Conservation (phyloP, 2,888 invertebrate species). For the Panzeria rudis region DNA sequence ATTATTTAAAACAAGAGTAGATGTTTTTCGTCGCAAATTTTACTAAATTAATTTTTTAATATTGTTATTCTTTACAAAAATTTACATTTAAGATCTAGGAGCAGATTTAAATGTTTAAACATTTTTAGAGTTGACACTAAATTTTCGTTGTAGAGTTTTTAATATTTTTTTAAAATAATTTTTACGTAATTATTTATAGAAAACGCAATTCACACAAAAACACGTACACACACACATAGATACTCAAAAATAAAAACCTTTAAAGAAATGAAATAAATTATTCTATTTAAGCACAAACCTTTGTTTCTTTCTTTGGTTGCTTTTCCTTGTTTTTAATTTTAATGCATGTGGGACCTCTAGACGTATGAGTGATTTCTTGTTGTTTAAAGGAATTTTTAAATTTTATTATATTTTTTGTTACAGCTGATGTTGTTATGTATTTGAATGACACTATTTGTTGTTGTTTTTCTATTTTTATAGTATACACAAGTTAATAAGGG, state of each 20-base stretch:
- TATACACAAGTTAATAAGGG: conserved; percentile 31
- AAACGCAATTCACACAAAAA: conserved; percentile 7
- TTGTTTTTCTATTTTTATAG: conserved; percentile 24
- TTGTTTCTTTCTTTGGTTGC: conserved; percentile 35
- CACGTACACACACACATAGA: neutral
- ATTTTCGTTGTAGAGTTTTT: conserved; percentile 1
- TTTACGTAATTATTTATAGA: conserved; percentile 57
- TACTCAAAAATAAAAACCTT: neutral
- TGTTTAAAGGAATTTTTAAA: conserved; percentile 39
- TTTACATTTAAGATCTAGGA: neutral
- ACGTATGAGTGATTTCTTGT: conserved; percentile 69
- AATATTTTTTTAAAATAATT: conserved; percentile 1
- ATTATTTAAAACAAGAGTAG: conserved; percentile 24
- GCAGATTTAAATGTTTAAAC: neutral
- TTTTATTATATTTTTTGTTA: conserved; percentile 4
- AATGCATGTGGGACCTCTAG: conserved; percentile 51
- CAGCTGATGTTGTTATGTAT: conserved; percentile 2
- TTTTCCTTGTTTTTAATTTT: conserved; percentile 41
- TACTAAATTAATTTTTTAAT: neutral
- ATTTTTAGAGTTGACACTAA: neutral
- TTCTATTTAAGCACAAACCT: conserved; percentile 59
- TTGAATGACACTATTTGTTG: conserved; percentile 43
- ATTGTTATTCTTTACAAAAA: neutral
- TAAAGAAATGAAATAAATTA: conserved; percentile 32
- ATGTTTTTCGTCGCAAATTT: conserved; percentile 6